phyloP scores from a whole-genome alignment of 92 coral and sea anemone species.

The Heteractis magnifica region DNA sequence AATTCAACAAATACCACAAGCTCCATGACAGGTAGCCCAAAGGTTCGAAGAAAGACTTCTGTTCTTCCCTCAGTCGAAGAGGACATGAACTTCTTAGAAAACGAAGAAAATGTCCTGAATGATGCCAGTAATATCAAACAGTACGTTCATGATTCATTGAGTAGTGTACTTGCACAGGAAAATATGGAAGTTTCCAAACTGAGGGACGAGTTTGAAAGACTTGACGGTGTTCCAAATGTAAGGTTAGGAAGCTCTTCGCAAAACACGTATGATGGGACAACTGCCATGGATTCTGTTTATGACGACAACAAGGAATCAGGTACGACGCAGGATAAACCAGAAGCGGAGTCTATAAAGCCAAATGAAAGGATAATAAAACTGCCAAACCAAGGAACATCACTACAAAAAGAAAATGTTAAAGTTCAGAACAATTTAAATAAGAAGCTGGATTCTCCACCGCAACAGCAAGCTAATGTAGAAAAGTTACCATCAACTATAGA shows the following conservation, averaged over 20 bases:
- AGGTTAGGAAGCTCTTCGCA: slow-evolving; percentile 23
- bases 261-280: background rate
- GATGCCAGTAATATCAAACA: slow-evolving; percentile 44
- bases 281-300: background rate
- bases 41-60: slow-evolving; percentile 20
- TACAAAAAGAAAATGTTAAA: background rate
- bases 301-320: background rate
- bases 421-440: background rate
- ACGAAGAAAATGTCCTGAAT: slow-evolving; percentile 49
- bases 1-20: slow-evolving; percentile 12
- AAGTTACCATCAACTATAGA: background rate
- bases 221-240: slow-evolving; percentile 30
- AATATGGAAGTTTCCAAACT: slow-evolving; percentile 43
- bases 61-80: slow-evolving; percentile 26
- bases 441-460: background rate
- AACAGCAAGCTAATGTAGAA: background rate
- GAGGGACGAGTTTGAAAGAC: slow-evolving; percentile 20
- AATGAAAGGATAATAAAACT: background rate
- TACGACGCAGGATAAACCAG: background rate
- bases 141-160: slow-evolving; percentile 49
- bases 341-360: background rate
- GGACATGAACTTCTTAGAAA: slow-evolving; percentile 38
- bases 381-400: background rate
- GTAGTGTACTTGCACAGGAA: slow-evolving; percentile 49
- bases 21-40: background rate